Percentiles rank a stretch among this genome's conserved stretches.
phyloP scores from a whole-genome alignment of 2,888 invertebrate species.

The Dromius quadrimaculatus region DNA sequence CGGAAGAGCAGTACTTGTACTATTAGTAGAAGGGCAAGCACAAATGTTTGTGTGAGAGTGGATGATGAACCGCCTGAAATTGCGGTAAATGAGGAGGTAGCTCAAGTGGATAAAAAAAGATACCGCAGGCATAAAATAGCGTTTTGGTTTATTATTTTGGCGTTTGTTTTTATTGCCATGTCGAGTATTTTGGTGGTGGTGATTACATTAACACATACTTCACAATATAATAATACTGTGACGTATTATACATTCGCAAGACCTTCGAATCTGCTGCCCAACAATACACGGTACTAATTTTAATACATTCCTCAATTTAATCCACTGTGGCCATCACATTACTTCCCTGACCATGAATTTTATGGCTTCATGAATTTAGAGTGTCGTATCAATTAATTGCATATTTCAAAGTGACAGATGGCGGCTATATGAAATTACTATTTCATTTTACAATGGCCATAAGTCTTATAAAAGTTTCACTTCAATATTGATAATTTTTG shows the following conservation, averaged over 20 bases:
- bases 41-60: background rate
- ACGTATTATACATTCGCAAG: conserved; percentile 61
- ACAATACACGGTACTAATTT: conserved; percentile 4
- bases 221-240: conserved; percentile 54
- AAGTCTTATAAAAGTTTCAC: background rate
- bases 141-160: conserved; percentile 78
- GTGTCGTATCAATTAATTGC: background rate
- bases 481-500: conserved; percentile 56
- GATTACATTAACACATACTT: conserved; percentile 74
- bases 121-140: conserved; percentile 61
- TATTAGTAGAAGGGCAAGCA: conserved; percentile 5
- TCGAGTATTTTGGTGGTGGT: conserved; percentile 82
- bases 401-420: background rate
- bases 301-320: background rate
- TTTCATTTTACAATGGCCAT: background rate
- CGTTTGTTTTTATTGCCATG: conserved; percentile 79
- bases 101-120: conserved; percentile 12
- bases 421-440: no score
- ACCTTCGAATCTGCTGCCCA: conserved; percentile 25
- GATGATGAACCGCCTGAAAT: background rate
- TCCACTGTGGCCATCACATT: background rate
- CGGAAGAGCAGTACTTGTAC: conserved; percentile 8
- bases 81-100: background rate
- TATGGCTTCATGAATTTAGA: background rate
- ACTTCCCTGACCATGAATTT: background rate